A percentile compares a stretch with the other conserved stretches of the same genome.
Conservation (phyloP, 2,113 vertebrate species). For the Pachyramphus minor region DNA sequence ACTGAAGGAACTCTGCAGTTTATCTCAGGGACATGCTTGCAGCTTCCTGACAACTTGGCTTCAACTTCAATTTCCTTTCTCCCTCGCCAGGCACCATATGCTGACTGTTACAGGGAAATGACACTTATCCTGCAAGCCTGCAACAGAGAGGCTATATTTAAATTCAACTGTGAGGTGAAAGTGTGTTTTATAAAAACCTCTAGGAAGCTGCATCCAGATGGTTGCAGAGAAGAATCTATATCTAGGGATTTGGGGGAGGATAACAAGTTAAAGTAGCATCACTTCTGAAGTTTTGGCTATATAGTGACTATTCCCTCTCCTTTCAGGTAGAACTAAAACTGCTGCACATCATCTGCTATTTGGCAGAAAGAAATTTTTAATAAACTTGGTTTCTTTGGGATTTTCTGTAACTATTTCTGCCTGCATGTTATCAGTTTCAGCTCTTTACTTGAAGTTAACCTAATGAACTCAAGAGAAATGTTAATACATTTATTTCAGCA, state of each 20-base stretch:
- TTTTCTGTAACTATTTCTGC: neutral
- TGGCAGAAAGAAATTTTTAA: neutral
- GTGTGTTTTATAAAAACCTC: neutral
- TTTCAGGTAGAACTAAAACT: neutral
- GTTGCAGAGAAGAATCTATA: neutral
- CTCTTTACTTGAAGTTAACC: neutral
- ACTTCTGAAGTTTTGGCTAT: neutral
- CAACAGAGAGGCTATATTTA: slow-evolving; percentile 35
- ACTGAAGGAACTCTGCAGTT: neutral
- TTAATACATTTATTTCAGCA: neutral
- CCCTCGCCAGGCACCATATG: slow-evolving; percentile 9
- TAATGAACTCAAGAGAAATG: neutral
- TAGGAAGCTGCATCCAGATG: neutral
- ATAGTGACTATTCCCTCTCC: neutral
- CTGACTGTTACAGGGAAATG: neutral
- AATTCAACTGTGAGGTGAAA: slow-evolving; percentile 42
- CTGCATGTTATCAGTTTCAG: neutral
- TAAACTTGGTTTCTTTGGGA: neutral
- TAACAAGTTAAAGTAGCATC: neutral
- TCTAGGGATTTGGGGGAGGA: neutral
- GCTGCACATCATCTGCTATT: neutral
- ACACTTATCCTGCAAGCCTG: slow-evolving; percentile 26
- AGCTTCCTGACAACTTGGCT: slow-evolving; percentile 33
- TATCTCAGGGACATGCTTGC: neutral
- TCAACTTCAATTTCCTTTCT: slow-evolving; percentile 2